A percentile compares a stretch with the other conserved stretches of the same genome.
These are phyloP conservation scores for Probaryconus sp. DNA, from an alignment of 1,140 invertebrate species.

Conservation along the genomic window DNA sequence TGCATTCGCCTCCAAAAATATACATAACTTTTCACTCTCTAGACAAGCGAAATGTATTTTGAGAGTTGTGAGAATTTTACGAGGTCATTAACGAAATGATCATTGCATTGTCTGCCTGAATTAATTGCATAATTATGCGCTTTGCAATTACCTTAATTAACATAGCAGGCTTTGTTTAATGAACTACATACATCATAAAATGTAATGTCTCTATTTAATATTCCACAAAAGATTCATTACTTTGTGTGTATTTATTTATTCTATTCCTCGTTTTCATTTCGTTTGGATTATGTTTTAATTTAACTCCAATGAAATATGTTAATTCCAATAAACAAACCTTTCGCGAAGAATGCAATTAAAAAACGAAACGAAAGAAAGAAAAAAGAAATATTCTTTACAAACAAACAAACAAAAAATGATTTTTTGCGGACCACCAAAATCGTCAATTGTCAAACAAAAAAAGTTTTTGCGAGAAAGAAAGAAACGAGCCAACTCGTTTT, in stretches of 20 bases:
- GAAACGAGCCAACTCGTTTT: conserved; percentile 12
- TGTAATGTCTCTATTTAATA: too few relatives aligned
- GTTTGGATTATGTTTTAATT: too few relatives aligned
- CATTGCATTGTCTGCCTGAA: conserved; percentile 4
- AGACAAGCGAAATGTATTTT: conserved; percentile 1
- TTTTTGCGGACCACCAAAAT: conserved; percentile 14
- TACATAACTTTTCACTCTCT: background rate
- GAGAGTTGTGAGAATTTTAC: conserved; percentile 16
- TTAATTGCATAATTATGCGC: conserved; percentile 12
- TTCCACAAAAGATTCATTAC: too few relatives aligned
- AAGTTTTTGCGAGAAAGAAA: conserved; percentile 20
- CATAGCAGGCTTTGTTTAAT: conserved; percentile 11
- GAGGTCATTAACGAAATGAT: conserved; percentile 15
- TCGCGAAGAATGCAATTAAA: too few relatives aligned
- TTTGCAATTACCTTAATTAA: conserved; percentile 31
- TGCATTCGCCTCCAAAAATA: background rate
- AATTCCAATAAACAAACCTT: too few relatives aligned
- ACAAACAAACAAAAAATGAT: too few relatives aligned
- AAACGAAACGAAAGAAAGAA: too few relatives aligned
- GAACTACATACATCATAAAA: background rate
- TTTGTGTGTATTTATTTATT: too few relatives aligned
- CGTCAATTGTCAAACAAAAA: conserved; percentile 20
- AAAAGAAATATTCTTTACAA: conserved; percentile 5
- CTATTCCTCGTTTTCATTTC: too few relatives aligned
- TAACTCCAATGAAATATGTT: too few relatives aligned